These are phyloP conservation scores for Helostoma temminkii DNA, from an alignment of 2,797 vertebrate species.

Conservation along the genomic window DNA sequence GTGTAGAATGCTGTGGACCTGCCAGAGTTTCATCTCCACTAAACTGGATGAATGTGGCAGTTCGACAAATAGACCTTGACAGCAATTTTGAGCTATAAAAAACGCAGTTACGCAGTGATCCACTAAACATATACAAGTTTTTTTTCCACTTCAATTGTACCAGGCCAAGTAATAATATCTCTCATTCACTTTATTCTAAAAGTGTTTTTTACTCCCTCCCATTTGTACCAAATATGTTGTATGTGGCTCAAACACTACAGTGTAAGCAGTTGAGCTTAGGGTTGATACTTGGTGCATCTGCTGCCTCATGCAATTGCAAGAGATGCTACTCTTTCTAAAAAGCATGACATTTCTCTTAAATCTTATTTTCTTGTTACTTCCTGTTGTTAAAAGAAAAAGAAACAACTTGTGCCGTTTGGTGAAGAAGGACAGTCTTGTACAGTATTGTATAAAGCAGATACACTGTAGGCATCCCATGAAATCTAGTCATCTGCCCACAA, in stretches of 20 bases:
- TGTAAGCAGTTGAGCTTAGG: constrained; percentile 30
- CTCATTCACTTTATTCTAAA: constrained; percentile 32
- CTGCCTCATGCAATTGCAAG: constrained; percentile 39
- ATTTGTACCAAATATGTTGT: constrained; percentile 25
- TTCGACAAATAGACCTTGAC: constrained; percentile 10
- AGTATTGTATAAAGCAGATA: not conserved
- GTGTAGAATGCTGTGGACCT: not conserved
- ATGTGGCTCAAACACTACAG: constrained; percentile 14
- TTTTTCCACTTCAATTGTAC: constrained; percentile 31
- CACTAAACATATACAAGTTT: constrained; percentile 30
- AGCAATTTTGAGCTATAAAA: constrained; percentile 11
- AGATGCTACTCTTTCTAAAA: constrained; percentile 38
- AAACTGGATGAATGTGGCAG: constrained; percentile 25
- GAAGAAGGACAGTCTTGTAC: not conserved
- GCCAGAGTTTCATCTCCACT: constrained; percentile 19
- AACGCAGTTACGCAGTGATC: not conserved
- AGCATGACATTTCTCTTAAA: constrained; percentile 12
- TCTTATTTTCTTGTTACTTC: constrained; percentile 12
- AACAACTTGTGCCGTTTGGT: constrained; percentile 11
- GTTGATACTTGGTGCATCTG: constrained; percentile 31
- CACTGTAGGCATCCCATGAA: not conserved
- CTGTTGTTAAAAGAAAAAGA: constrained; percentile 5
- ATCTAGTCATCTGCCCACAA: not conserved
- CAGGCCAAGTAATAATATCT: constrained; percentile 34
- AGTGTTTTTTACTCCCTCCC: constrained; percentile 32